Base-by-base conservation (phyloP, 1,140 invertebrate genomes). In the Philopotamus ludificatus region DNA sequence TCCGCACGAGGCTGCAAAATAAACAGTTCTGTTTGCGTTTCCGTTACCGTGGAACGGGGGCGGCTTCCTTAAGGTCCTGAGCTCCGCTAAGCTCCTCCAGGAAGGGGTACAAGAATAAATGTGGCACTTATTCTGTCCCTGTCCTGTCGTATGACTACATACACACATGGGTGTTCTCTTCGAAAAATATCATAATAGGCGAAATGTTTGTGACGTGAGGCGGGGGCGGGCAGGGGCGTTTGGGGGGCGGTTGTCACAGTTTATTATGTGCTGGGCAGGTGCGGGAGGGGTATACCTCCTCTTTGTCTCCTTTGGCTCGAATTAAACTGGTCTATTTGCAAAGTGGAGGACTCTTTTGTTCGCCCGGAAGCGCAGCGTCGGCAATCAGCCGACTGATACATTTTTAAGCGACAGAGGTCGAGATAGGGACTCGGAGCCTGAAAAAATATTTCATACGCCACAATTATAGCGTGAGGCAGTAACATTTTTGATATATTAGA, bases 171-270 rank as follows among this genome's bases (percentile, higher is more conserved):
- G 50, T 28, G 20, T 55, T 54, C 44, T 55, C 51, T 62, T 70
- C 58, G 62, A 65, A 70, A 70, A 70, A 70, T 70, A 63, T 70
- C 62, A 66, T 66, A 70, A 70, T 61, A 49, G 65, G 54, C 68
- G 58, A 65, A 67, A 70, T 70, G 65, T 66, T 70, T 67, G 68
- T 67, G 68, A 70, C 68, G 58, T 62, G 65, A 49, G 67, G 50
- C 10, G 23, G 47, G 23, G 25, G 55, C 45, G 50, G 18, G 20
- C 3, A 12, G 51, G 8, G 23, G 58, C 16, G 21, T 41, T 20
- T 7, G 45, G 26, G 44, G 45, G 66, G 66, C 28, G 49, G 49
- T 65, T 69, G 67, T 69, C 67, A 61, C 63, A 55, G 63, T 69
- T 69, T 69, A 69, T 69, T 69, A 69, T 65, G 55, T 25, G 28